These are phyloP conservation scores for Chloroclysta siterata DNA, from an alignment of 2,888 invertebrate species.

Conservation along the genomic window DNA sequence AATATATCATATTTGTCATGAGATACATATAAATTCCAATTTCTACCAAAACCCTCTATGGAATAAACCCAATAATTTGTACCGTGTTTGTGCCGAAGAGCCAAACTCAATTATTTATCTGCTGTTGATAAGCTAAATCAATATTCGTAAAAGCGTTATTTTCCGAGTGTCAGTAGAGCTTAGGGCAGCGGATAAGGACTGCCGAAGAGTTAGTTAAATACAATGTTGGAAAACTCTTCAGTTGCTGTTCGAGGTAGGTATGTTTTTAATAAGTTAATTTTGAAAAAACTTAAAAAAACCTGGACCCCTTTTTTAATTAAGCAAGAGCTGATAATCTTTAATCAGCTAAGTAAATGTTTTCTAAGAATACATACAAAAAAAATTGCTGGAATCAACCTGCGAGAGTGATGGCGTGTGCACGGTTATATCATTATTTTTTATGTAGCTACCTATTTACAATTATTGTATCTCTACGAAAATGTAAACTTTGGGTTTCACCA, in stretches of 20 bases:
- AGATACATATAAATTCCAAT: not conserved
- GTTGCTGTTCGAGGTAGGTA: slow-evolving; percentile 11
- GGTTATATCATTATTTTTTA: no score
- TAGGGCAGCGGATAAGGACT: slow-evolving; percentile 8
- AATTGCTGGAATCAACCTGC: no score
- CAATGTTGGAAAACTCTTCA: slow-evolving; percentile 9
- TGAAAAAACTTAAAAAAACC: no score
- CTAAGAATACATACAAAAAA: no score
- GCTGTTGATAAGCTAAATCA: slow-evolving; percentile 23
- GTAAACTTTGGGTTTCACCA: no score
- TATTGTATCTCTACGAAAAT: no score
- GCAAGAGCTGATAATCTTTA: no score
- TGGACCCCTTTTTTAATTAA: no score
- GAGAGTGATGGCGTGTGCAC: no score
- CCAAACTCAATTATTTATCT: slow-evolving; percentile 19
- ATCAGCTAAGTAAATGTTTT: no score
- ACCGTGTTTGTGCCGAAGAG: slow-evolving; percentile 2
- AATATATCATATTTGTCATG: no score
- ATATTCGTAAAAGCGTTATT: slow-evolving; percentile 19
- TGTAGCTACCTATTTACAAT: no score
- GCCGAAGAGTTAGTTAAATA: slow-evolving; percentile 1
- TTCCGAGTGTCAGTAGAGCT: slow-evolving; percentile 14
- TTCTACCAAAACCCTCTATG: not conserved
- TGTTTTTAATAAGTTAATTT: not conserved
- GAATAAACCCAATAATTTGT: slow-evolving; percentile 6